A percentile compares a stretch with the other conserved stretches of the same genome.
These are phyloP conservation scores for Cheilosia grossa DNA, from an alignment of 2,888 invertebrate species.

Conservation along the genomic window DNA sequence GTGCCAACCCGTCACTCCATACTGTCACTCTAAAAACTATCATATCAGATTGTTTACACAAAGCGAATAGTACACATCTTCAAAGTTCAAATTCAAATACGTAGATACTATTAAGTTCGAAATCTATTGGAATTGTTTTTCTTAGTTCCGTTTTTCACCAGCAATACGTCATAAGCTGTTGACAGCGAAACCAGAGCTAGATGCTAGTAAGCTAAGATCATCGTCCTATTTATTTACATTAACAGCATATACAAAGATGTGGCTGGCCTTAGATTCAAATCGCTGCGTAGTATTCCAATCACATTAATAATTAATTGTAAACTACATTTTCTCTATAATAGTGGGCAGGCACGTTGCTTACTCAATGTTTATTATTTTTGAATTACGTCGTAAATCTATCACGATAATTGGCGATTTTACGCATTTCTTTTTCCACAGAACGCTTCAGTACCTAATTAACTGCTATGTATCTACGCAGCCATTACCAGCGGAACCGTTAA, in stretches of 20 bases:
- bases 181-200: conserved; percentile 9
- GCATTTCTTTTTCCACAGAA: conserved; percentile 12
- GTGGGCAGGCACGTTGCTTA: conserved; percentile 7
- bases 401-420: conserved; percentile 44
- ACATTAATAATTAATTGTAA: conserved; percentile 36
- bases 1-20: no score
- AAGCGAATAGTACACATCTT: background rate
- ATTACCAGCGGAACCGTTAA: background rate
- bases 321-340: conserved; percentile 10
- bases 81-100: no score
- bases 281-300: conserved; percentile 56
- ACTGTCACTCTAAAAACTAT: no score
- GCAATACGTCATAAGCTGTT: conserved; percentile 20
- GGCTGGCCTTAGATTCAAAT: conserved; percentile 31
- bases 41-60: background rate
- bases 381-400: conserved; percentile 4
- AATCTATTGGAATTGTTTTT: background rate
- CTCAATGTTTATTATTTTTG: background rate
- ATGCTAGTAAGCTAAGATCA: conserved; percentile 32
- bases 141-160: background rate
- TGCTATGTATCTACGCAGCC: conserved; percentile 15
- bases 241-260: background rate
- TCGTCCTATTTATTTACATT: conserved; percentile 55
- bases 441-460: background rate
- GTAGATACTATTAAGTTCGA: no score